phyloP scores from a whole-genome alignment of 2,113 vertebrate genomes.

The Phrynosoma platyrhinos region DNA sequence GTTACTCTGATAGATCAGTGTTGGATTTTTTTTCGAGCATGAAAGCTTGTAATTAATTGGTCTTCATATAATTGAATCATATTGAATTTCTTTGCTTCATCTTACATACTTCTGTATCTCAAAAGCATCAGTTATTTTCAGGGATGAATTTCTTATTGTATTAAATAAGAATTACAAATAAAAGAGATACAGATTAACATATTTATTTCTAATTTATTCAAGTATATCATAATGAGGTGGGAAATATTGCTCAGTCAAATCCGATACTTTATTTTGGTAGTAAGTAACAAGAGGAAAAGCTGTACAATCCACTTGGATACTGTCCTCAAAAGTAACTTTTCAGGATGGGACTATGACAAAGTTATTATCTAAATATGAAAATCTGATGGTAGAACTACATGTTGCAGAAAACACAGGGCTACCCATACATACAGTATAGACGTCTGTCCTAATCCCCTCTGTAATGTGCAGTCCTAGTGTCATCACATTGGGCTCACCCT shows the following conservation, averaged over 20 bases:
- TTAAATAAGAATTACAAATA: not conserved
- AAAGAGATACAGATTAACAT: not conserved
- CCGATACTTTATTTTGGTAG: not conserved
- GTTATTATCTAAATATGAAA: not conserved
- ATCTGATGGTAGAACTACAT: not conserved
- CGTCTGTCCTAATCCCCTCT: not conserved
- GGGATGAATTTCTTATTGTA: not conserved
- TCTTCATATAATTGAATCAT: not conserved
- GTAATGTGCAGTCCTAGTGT: not conserved
- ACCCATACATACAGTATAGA: no score
- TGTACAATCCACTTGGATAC: not conserved
- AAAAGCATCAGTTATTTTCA: not conserved
- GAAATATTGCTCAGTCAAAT: not conserved
- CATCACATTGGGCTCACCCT: not conserved
- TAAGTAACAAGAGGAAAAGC: no score
- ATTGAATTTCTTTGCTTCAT: conserved; percentile 32
- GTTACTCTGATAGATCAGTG: not conserved
- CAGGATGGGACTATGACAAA: not conserved
- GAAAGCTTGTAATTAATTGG: conserved; percentile 22
- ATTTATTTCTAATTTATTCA: not conserved
- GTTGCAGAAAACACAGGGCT: no score
- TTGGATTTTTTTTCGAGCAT: not conserved
- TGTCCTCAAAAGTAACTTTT: not conserved
- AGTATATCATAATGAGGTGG: not conserved
- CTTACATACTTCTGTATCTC: conserved; percentile 6